Base-by-base conservation (phyloP, 1,140 invertebrate genomes). In the Solenopsis fugax region DNA sequence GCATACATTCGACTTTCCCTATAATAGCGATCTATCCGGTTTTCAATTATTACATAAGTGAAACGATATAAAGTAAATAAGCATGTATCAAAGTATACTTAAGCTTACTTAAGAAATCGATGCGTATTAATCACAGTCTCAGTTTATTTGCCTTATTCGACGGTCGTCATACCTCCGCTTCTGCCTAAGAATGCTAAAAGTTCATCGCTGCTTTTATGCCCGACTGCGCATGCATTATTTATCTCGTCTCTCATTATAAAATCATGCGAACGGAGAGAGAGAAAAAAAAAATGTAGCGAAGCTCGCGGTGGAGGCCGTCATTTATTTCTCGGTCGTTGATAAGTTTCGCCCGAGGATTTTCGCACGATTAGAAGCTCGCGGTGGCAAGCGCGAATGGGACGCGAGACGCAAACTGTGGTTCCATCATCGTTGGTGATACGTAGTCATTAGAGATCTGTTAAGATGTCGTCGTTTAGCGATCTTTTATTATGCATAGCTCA, bases 401-500 rank as follows among this genome's bases (percentile, higher is more conserved):
- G 62, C 7, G 48, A 71, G 34, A 67, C 56, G 18, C 24, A 56
- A 60, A 73, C 37, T n/a, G 18, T 16, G 50, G 45, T 75, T 50
- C 80, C 69, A 84, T 84, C 80, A 75, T 84, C 80, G 80, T 13
- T 73, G 41, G 41, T 84, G 80, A 84, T 84, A 84, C 80, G 80
- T 50, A 13, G 54, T 75, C 54, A 84, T 84, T 84, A 84, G 80
- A 84, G 80, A 73, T 73, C 69, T 84, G 80, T 84, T 84, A 75
- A 75, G 54, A 56, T 84, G 80, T 84, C 80, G 80, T 84, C 80
- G 80, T 84, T 73, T 73, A 84, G 69, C n/a, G 80, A 84, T 73
- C 80, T 56, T 82, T 73, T 84, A 84, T 84, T 84, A 75, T 75
- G 82, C 82, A 78, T 78, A 76, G 82, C 82, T 85, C 82, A 64